phyloP scores from a whole-genome alignment of 2,113 vertebrate genomes.

The Dromaius novaehollandiae region DNA sequence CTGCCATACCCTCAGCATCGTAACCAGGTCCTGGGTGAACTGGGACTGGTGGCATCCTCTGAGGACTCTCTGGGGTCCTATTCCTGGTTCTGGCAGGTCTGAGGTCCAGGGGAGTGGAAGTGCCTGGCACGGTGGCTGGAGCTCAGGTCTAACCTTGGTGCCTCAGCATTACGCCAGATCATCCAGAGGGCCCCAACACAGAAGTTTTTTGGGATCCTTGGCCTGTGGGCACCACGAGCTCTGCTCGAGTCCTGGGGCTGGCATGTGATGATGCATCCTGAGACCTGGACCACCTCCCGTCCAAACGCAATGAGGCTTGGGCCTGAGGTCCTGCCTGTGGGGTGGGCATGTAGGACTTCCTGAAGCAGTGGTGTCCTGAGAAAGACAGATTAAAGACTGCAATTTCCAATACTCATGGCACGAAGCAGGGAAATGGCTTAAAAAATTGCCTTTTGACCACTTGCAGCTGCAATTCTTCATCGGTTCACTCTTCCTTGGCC shows the following conservation, averaged over 20 bases:
- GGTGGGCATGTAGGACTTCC: background rate
- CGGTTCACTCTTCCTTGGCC: background rate
- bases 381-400: background rate
- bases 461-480: background rate
- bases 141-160: background rate
- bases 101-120: background rate
- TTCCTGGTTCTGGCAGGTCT: background rate
- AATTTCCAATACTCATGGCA: background rate
- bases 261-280: too few relatives aligned
- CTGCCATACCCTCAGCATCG: too few relatives aligned
- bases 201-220: background rate
- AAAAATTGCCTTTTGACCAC: background rate
- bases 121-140: background rate
- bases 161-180: background rate
- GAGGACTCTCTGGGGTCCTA: background rate
- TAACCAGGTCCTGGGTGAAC: too few relatives aligned
- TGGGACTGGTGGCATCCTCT: too few relatives aligned
- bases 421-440: background rate
- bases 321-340: background rate
- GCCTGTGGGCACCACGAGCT: background rate
- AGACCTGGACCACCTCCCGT: background rate
- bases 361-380: background rate
- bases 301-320: background rate
- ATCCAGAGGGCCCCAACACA: background rate
- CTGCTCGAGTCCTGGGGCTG: background rate